Conservation (phyloP, 2,888 invertebrate species). For the Drosophila mayaguana region DNA sequence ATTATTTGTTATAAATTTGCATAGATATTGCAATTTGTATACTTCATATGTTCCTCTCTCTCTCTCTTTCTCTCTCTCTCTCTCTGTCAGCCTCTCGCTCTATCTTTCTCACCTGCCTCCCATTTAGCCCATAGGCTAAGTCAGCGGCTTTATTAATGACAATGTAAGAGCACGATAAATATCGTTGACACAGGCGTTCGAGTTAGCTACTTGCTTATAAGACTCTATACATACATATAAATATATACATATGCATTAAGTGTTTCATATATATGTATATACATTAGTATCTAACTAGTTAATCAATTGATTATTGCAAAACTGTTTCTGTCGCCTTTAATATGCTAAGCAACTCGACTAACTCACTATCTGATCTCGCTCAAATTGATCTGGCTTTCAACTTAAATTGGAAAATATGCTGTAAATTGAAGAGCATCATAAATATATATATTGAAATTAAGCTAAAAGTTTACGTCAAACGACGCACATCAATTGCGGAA, state of each 20-base stretch:
- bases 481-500: too few species aligned
- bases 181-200: constrained; percentile 74
- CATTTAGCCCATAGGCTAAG: constrained; percentile 19
- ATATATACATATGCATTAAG: neutral
- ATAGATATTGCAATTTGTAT: constrained; percentile 81
- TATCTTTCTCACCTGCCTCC: too few species aligned
- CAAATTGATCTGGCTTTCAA: constrained; percentile 10
- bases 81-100: neutral
- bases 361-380: constrained; percentile 26
- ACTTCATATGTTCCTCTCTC: constrained; percentile 58
- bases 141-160: constrained; percentile 76
- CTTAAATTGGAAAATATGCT: neutral
- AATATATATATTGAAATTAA: too few species aligned
- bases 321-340: constrained; percentile 23
- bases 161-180: constrained; percentile 76
- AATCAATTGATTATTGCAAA: constrained; percentile 28
- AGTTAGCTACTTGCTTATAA: constrained; percentile 35
- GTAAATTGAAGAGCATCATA: neutral
- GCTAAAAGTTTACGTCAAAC: too few species aligned
- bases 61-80: neutral
- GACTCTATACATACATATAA: neutral
- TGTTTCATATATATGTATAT: neutral
- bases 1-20: constrained; percentile 82
- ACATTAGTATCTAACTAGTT: constrained; percentile 17
- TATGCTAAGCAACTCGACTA: constrained; percentile 25